These are phyloP conservation scores for Raja brachyura DNA, from an alignment of 2,113 vertebrate species.

Conservation along the genomic window DNA sequence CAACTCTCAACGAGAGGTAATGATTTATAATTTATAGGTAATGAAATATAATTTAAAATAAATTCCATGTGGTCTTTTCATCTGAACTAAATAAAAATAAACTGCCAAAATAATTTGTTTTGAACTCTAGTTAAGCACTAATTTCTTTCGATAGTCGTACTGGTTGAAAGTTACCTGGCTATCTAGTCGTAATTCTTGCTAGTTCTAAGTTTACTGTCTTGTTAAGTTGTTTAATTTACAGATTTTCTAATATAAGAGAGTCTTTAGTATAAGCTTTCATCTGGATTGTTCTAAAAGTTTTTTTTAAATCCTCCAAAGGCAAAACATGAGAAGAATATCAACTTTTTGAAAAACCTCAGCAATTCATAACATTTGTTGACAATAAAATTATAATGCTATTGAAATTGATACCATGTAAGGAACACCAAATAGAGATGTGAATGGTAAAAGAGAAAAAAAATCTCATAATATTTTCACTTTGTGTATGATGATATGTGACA, in stretches of 20 bases:
- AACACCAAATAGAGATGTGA: conserved; percentile 55
- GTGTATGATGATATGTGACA: conserved; percentile 49
- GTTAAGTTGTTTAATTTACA: too few species aligned
- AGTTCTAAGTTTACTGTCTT: too few species aligned
- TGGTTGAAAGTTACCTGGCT: too few species aligned
- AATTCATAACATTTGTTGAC: conserved; percentile 47
- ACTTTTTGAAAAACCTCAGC: conserved; percentile 46
- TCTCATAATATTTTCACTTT: conserved; percentile 55
- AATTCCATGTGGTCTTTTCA: too few species aligned
- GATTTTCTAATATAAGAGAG: neutral
- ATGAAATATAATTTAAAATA: too few species aligned
- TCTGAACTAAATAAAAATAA: neutral
- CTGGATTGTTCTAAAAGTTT: too few species aligned
- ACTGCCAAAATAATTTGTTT: neutral
- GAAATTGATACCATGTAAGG: conserved; percentile 53
- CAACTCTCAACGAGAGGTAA: too few species aligned
- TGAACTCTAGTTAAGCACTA: too few species aligned
- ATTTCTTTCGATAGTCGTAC: too few species aligned
- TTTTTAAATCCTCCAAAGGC: conserved; percentile 39
- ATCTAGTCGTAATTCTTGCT: too few species aligned
- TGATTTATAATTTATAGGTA: too few species aligned
- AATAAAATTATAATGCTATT: conserved; percentile 52
- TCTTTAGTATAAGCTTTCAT: neutral
- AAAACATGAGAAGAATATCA: conserved; percentile 45
- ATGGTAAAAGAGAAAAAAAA: conserved; percentile 54